Evolutionary conservation across 2,888 invertebrate genomes (phyloP), one percentile per base, ranked within the genome.

Genomic region (Sesia bembeciformis): DNA sequence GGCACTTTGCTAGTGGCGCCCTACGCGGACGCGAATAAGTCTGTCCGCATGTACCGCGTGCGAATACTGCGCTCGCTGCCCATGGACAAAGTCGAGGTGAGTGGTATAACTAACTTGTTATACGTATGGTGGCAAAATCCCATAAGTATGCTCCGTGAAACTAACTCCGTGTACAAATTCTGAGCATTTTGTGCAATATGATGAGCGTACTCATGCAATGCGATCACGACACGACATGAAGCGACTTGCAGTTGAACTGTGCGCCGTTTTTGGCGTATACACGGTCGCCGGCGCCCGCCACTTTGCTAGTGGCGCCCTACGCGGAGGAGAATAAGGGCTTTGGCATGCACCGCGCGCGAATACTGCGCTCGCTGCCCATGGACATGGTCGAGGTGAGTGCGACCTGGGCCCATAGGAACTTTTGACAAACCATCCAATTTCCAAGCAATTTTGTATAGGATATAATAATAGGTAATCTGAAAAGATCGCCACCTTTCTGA

Each of bases 1-100:
- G 93, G 92, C 0, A 79, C 90, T 52, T 54, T 92, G 40, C 86
- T 92, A 53, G 91, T 93, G 0, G 93, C 93, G 1, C 92, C 91
- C 0, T 91, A 86, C 62, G 74, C 77, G 0, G 81, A 86, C 52
- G 70, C 73, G 0, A 62, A 67, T 5, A 63, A 63, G 1, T 73
- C 72, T 3, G 56, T 60, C 46, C 23, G 23, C 23, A 43, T 73
- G 40, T 92, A 89, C 63, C 87, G 95, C 5, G 94, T 92, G 4
- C 83, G 87, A 55, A 84, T 94, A 4, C 59, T 72, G 1, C 65
- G 52, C 56, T 74, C 66, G 60, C 71, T 69, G 69, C 90, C 66
- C 53, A 66, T 67, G 58, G 81, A 80, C 40, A 82, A 23, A 23
- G 23, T 23, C 23, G 23, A 23, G 23, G 23, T 23, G 23, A 23